Base-by-base conservation (phyloP, 2,888 invertebrate species). In the Cerastoderma edule region DNA sequence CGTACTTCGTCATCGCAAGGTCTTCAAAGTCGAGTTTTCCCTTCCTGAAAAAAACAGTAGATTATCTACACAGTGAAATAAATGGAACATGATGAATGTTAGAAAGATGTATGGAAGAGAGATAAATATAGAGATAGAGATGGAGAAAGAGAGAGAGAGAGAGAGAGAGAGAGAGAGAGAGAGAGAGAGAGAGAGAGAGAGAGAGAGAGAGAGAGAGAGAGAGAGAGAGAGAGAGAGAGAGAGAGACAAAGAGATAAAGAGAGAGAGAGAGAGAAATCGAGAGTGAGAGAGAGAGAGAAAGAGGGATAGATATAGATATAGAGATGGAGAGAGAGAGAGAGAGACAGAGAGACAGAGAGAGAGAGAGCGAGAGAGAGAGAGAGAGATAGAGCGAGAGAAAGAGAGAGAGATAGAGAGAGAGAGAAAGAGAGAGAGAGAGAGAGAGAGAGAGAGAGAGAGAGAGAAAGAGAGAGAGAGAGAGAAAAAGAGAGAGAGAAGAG, bases 21-120 rank as follows among this genome's bases (percentile, higher is more conserved):
- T 90, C 90, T 0, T 88, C 87, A 28, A 89, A 85, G 72, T 90
- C 87, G 1, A 90, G 39, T 50, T 83, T 86, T n/a, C 83, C 89
- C 46, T 83, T 80, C 8, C 69, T 78, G 53, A 35, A 54, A 67
- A n/a, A 16, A 60, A 57, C 2, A n/a, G n/a, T n/a, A n/a, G n/a
- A n/a, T n/a, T n/a, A n/a, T n/a, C n/a, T n/a, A n/a, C 13, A 44
- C 13, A 44, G 44, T 13, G 44, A 44, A 19, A 44, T 8, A 44
- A 19, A 44, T 8, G 19, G 44, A 44, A 19, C 10, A 19, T 13
- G 19, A 19, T 13, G 44, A 44, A 19, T 13, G 44, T 13, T 13
- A 44, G 44, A 44, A 19, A 44, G 44, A 44, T 8, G 19, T 8
- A 44, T 8, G 19, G 44, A n/a, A n/a, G n/a, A 24, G 53, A 53